A percentile compares a stretch with the other conserved stretches of the same genome.
These are phyloP conservation scores for Cryptoprocta ferox DNA, from an alignment of 2,797 vertebrate genomes.

Conservation along the genomic window DNA sequence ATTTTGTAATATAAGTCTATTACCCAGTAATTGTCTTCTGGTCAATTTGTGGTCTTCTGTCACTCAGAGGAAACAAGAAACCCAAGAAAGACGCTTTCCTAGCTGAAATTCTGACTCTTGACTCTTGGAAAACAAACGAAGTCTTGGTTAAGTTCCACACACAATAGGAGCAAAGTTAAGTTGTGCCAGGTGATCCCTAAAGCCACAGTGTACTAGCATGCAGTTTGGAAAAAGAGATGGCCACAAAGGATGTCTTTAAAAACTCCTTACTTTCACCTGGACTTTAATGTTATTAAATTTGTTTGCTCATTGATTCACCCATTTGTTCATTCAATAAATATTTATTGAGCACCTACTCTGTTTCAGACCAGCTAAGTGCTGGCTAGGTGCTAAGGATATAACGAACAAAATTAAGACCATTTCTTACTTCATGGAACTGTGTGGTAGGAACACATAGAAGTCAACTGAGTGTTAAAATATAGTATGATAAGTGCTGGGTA, in stretches of 20 bases:
- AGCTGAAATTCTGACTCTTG: neutral
- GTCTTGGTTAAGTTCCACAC: neutral
- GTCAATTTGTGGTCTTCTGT: neutral
- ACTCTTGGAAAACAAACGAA: neutral
- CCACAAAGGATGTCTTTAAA: neutral
- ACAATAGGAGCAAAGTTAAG: neutral
- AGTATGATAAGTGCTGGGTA: neutral
- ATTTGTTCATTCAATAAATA: neutral
- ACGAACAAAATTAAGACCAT: neutral
- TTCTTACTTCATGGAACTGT: neutral
- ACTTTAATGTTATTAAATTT: neutral
- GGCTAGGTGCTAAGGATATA: neutral
- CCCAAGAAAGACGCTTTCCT: neutral
- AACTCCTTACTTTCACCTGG: neutral
- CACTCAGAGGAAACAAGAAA: slow-evolving; percentile 33
- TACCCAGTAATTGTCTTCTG: neutral
- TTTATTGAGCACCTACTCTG: neutral
- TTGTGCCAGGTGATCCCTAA: neutral
- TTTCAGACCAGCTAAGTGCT: neutral
- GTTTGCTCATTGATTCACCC: neutral
- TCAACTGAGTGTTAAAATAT: neutral
- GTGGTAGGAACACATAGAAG: neutral
- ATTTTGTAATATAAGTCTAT: slow-evolving; percentile 58
- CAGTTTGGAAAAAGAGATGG: neutral
- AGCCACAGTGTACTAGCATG: neutral